Evolutionary conservation across 2,113 vertebrate species (phyloP).

Genomic region (Anarhynchus alexandrinus): DNA sequence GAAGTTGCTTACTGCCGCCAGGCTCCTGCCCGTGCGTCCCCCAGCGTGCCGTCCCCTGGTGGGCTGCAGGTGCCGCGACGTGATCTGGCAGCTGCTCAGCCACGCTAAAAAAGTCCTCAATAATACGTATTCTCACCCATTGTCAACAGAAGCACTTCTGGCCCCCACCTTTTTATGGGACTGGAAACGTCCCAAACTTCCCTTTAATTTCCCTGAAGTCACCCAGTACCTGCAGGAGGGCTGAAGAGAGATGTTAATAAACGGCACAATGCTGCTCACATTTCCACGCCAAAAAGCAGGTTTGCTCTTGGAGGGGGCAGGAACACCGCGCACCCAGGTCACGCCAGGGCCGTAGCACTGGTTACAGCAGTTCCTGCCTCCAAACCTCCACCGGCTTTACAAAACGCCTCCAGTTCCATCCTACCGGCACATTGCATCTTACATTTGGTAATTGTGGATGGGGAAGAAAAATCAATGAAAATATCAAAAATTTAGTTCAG

Average conservation of each 20-base stretch:
- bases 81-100: neutral
- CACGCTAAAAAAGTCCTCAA: neutral
- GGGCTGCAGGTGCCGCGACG: neutral
- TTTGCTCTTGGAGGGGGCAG: neutral
- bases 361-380: fast-evolving
- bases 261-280: too few relatives aligned
- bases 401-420: fast-evolving
- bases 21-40: neutral
- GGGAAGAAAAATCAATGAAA: neutral
- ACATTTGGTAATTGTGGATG: too few relatives aligned
- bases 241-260: neutral
- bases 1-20: neutral
- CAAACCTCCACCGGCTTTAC: neutral
- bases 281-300: fast-evolving
- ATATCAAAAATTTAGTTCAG: neutral
- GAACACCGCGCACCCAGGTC: neutral
- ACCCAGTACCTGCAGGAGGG: neutral
- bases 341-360: fast-evolving
- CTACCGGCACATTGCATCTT: neutral
- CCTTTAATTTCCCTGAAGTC: neutral
- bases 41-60: fast-evolving
- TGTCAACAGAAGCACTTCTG: neutral
- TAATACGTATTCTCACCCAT: fast-evolving
- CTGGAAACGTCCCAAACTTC: neutral
- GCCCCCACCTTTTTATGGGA: too few relatives aligned